A percentile compares a stretch with the other conserved stretches of the same genome.
Conservation (phyloP, 2,113 vertebrate species). For the Balaeniceps rex region DNA sequence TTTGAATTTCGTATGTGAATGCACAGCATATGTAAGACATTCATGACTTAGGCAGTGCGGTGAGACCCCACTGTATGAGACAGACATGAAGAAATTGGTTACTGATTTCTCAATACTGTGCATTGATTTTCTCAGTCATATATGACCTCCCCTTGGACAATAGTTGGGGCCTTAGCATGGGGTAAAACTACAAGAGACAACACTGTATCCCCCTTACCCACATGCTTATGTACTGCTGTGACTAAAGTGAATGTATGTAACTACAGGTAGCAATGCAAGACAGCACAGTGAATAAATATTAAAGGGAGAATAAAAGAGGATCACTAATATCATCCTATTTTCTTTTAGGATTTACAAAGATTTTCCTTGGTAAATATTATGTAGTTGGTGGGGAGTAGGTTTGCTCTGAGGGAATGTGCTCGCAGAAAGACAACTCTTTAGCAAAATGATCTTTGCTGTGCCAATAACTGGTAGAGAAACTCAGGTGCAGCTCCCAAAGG, state of each 20-base stretch:
- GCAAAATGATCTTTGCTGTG: neutral
- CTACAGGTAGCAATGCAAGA: neutral
- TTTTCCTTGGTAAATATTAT: neutral
- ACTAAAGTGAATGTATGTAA: neutral
- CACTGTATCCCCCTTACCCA: neutral
- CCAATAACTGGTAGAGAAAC: neutral
- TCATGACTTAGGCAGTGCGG: neutral
- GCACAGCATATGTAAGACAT: neutral
- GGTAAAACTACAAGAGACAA: neutral
- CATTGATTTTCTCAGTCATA: neutral
- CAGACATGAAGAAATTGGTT: neutral
- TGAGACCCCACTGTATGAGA: neutral
- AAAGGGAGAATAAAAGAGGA: neutral
- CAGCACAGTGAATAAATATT: neutral
- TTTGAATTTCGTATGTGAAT: neutral
- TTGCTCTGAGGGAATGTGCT: neutral
- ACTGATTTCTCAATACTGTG: neutral
- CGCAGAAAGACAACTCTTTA: neutral
- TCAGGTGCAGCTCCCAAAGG: neutral
- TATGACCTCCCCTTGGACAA: neutral
- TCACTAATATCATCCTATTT: neutral
- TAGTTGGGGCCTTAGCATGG: rapidly evolving
- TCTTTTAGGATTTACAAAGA: neutral
- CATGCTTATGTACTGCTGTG: neutral
- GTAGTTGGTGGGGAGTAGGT: neutral